Evolutionary conservation across 92 coral and sea anemone species (phyloP), one percentile per base, ranked within the genome.

Genomic region (Phenganax stokvisi): DNA sequence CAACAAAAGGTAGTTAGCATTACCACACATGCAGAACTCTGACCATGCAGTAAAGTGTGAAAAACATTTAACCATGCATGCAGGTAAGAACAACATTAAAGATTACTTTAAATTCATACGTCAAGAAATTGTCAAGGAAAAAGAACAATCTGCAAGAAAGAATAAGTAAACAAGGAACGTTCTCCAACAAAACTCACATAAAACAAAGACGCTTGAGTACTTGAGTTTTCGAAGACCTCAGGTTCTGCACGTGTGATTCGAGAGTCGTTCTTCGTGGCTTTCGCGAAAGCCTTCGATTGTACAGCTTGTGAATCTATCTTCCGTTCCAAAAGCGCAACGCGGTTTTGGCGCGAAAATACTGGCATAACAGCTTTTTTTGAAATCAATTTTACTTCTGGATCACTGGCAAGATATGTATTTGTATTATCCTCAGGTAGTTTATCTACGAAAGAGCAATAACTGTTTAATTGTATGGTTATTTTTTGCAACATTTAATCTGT

Each of bases 221-320:
- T 58, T 47, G 15, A 5, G 13, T 30, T 59, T 56, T 53, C 28
- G 69, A 28, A 31, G 7, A 30, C 71, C 70, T 76, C 81, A 70
- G 1, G 70, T 56, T 61, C 58, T 55, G 27, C 77, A 73, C 61
- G 77, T 31, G 13, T 25, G 29, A 3, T 59, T 53, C 56, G 64
- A 30, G 16, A 11, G 53, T 2, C 74, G 27, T 56, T 51, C n/a
- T 79, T 62, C 54, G 64, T 47, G 29, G 27, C 20, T 55, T 62
- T 31, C 11, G 59, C 53, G 72, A n/a, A 57, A 8, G 72, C 10
- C 74, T 65, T 62, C 74, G 74, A 62, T 52, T 68, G 67, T 0
- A 79, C 3, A 64, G 83, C 44, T 17, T 62, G 83, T 12, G 83
- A 79, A 54, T 79, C 74, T 0, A 79, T 79, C 54, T 79, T 79